Evolutionary conservation across 2,797 vertebrate genomes (phyloP).

Genomic region (Xiphophorus birchmanni): DNA sequence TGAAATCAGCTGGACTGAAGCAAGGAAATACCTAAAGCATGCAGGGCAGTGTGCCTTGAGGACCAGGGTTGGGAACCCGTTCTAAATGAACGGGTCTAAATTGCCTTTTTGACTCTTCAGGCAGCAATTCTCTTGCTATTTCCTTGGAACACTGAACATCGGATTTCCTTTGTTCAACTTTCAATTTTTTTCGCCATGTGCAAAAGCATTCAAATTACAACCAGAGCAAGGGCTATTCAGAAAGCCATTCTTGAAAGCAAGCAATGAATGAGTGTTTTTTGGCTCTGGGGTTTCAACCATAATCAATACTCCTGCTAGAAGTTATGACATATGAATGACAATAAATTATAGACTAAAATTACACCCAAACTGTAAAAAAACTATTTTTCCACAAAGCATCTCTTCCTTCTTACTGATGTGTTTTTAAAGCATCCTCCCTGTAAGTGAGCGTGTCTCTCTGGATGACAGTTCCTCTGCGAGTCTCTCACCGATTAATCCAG

Average conservation of each 20-base stretch:
- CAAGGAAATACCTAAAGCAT: no score
- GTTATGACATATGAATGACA: not conserved
- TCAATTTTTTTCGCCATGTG: not conserved
- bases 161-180: not conserved
- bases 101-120: not conserved
- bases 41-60: no score
- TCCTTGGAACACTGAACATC: not conserved
- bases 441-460: slow-evolving; percentile 47
- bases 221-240: not conserved
- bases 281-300: not conserved
- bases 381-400: slow-evolving; percentile 5
- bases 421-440: slow-evolving; percentile 42
- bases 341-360: not conserved
- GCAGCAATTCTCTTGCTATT: not conserved
- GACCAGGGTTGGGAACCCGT: no score
- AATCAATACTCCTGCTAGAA: not conserved
- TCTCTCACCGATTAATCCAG: slow-evolving; percentile 60
- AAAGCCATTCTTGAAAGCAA: slow-evolving; percentile 1
- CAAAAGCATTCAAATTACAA: slow-evolving; percentile 2
- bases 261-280: slow-evolving; percentile 5
- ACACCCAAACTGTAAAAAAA: not conserved
- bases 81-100: not conserved
- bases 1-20: no score
- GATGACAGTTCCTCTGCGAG: slow-evolving; percentile 43
- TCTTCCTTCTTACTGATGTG: slow-evolving; percentile 5